A percentile compares a stretch with the other conserved stretches of the same genome.
Evolutionary conservation across 2,888 invertebrate genomes (phyloP).

Genomic region (Mantis religiosa): DNA sequence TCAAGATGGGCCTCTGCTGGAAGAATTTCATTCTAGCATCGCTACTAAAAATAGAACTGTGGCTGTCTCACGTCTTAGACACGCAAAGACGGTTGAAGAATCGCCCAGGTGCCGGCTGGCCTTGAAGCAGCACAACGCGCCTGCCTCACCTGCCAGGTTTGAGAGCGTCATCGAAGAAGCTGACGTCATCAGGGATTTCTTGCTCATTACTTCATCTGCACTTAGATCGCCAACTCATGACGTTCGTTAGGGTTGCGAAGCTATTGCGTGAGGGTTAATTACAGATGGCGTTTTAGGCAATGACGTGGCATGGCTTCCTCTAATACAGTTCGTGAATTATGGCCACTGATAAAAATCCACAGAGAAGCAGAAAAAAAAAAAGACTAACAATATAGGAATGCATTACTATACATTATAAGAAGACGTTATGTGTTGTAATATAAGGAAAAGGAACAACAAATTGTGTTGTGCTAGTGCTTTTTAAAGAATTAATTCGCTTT

Average conservation of each 20-base stretch:
- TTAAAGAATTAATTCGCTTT: too few relatives aligned
- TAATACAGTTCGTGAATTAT: not conserved
- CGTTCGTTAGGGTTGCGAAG: not conserved
- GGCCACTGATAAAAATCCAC: not conserved
- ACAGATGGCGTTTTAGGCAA: not conserved
- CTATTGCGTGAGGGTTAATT: not conserved
- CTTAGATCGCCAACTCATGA: not conserved
- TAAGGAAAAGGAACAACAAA: too few relatives aligned
- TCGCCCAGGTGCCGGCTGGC: not conserved
- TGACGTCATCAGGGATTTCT: slow-evolving; percentile 1
- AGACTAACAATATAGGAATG: too few relatives aligned
- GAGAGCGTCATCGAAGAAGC: not conserved
- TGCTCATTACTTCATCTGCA: slow-evolving; percentile 5
- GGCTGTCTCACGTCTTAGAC: not conserved
- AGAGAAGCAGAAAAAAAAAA: too few relatives aligned
- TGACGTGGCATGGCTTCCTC: not conserved
- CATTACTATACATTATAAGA: too few relatives aligned
- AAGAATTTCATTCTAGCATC: not conserved
- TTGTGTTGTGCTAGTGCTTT: too few relatives aligned
- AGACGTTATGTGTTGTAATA: too few relatives aligned
- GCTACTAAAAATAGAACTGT: not conserved
- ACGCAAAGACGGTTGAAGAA: not conserved
- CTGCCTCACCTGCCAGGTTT: not conserved
- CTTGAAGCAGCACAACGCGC: not conserved
- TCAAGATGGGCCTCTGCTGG: not conserved